Evolutionary conservation across 2,113 vertebrate species (phyloP).

Genomic region (Ramphastos sulfuratus): DNA sequence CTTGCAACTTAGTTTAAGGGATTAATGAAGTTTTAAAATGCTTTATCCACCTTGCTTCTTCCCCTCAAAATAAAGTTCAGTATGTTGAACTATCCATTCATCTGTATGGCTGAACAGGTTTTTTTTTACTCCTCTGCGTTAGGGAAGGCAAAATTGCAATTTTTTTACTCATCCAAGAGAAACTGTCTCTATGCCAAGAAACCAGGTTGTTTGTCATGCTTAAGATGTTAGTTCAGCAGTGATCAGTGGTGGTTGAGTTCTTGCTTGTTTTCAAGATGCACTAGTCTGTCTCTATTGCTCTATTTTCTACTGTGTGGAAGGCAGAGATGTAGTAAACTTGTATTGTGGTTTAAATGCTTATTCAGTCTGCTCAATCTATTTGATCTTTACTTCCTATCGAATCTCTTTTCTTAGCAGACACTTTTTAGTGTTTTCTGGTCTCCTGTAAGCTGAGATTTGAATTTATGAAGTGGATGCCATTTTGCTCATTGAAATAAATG

Average conservation of each 20-base stretch:
- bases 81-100: not conserved
- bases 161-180: not conserved
- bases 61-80: not conserved
- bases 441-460: not conserved
- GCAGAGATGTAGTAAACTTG: not conserved
- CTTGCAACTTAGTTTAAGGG: not conserved
- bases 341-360: not conserved
- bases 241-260: not conserved
- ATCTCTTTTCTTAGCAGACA: not conserved
- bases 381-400: not conserved
- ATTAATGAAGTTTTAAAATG: not conserved
- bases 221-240: not conserved
- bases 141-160: not conserved
- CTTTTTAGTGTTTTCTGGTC: not conserved
- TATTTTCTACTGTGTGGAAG: not conserved
- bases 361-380: not conserved
- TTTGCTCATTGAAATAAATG: not conserved
- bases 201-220: not conserved
- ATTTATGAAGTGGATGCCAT: not conserved
- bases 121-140: not conserved
- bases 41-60: not conserved
- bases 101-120: not conserved
- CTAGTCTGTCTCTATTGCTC: not conserved
- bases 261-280: not conserved
- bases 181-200: not conserved